These are phyloP conservation scores for Halcyon leucocephala DNA, from an alignment of 2,797 vertebrate species.

Conservation along the genomic window DNA sequence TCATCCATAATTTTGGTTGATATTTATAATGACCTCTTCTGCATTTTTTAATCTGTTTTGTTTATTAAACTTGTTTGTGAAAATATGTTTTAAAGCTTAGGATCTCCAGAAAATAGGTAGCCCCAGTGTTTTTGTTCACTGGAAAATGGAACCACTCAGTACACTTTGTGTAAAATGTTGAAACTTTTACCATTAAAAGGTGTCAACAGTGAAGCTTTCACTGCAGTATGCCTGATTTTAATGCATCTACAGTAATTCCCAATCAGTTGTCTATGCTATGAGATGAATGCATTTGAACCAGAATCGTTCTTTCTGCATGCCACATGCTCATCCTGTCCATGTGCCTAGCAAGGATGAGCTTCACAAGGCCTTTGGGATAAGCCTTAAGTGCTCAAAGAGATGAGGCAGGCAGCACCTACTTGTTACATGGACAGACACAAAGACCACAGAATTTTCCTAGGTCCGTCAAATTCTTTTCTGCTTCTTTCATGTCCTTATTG, in stretches of 20 bases:
- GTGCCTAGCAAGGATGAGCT: slow-evolving; percentile 84
- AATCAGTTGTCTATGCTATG: slow-evolving; percentile 82
- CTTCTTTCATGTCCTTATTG: slow-evolving; percentile 99
- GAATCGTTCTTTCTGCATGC: slow-evolving; percentile 82
- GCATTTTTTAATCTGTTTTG: slow-evolving; percentile 11
- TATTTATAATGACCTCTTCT: not conserved
- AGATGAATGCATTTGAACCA: slow-evolving; percentile 83
- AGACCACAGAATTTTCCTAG: slow-evolving; percentile 99
- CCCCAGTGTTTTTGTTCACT: not conserved
- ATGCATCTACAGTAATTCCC: slow-evolving; percentile 80
- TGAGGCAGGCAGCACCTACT: slow-evolving; percentile 99
- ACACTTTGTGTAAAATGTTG: slow-evolving; percentile 86
- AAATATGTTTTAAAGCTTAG: slow-evolving; percentile 23
- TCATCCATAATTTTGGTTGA: slow-evolving; percentile 21
- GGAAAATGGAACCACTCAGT: slow-evolving; percentile 47
- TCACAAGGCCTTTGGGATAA: slow-evolving; percentile 81
- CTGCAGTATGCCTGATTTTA: slow-evolving; percentile 84
- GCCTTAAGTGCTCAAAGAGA: slow-evolving; percentile 86
- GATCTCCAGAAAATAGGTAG: slow-evolving; percentile 41
- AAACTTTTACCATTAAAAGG: slow-evolving; percentile 77
- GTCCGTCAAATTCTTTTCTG: slow-evolving; percentile 99
- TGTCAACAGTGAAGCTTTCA: slow-evolving; percentile 79
- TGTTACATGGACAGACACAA: slow-evolving; percentile 99
- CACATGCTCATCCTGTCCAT: slow-evolving; percentile 85
- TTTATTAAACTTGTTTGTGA: not conserved